These are phyloP conservation scores for Gortyna flavago DNA, from an alignment of 2,888 invertebrate species.

Conservation along the genomic window DNA sequence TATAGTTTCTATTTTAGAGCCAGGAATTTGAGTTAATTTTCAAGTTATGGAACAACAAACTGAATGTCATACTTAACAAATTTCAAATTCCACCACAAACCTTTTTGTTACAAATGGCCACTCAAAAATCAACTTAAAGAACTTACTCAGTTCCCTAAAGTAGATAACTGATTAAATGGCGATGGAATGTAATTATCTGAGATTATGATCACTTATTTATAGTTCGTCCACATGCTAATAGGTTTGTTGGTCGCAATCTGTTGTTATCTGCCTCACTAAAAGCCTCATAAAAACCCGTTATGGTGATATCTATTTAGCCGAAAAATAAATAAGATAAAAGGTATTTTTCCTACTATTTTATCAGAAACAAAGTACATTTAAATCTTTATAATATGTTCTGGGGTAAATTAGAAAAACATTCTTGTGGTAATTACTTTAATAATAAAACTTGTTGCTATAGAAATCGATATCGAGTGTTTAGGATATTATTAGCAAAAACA, in stretches of 20 bases:
- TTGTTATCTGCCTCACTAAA: neutral
- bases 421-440: conserved; percentile 17
- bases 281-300: neutral
- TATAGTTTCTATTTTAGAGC: neutral
- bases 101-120: neutral
- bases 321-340: conserved; percentile 31
- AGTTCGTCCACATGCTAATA: too few species aligned
- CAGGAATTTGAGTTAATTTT: neutral
- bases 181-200: too few species aligned
- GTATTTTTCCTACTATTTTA: conserved; percentile 18
- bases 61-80: neutral
- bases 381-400: conserved; percentile 8
- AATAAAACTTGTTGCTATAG: conserved; percentile 18
- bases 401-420: neutral
- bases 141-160: neutral
- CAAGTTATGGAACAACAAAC: neutral
- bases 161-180: too few species aligned
- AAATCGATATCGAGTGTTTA: neutral
- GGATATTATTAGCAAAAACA: neutral
- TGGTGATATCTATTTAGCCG: neutral
- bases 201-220: neutral
- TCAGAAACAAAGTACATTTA: conserved; percentile 11
- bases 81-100: too few species aligned
- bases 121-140: neutral
- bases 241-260: neutral